Conservation (phyloP, 1,140 invertebrate species). For the Drosophila lacteicornis region DNA sequence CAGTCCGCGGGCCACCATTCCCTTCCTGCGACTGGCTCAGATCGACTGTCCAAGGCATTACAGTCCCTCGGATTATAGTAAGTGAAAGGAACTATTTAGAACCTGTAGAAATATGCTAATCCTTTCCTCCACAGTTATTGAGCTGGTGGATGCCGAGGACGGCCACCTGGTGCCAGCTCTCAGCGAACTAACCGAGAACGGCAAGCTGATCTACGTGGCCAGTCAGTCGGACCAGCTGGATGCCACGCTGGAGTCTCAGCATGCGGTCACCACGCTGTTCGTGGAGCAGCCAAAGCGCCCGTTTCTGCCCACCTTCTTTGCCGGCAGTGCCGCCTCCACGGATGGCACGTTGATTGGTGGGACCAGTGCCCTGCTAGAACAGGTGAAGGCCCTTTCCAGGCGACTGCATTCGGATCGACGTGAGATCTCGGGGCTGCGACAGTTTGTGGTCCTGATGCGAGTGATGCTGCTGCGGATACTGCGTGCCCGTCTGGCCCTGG, state of each 20-base stretch:
- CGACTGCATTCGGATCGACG: constrained; percentile 53
- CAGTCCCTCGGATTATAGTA: constrained; percentile 93
- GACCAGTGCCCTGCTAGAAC: constrained; percentile 63
- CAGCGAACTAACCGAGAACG: constrained; percentile 85
- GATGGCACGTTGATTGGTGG: constrained; percentile 75
- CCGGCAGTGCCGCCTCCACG: constrained; percentile 65
- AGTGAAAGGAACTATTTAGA: constrained; percentile 57
- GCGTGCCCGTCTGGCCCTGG: constrained; percentile 85
- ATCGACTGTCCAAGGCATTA: constrained; percentile 91
- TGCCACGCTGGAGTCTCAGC: constrained; percentile 45
- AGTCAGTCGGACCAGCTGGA: constrained; percentile 27
- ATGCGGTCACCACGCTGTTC: constrained; percentile 76
- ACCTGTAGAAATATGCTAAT: background rate
- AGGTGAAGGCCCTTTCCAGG: constrained; percentile 72
- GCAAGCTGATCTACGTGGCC: constrained; percentile 83
- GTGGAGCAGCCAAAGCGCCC: constrained; percentile 73
- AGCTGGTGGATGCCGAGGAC: constrained; percentile 84
- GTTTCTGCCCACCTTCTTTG: constrained; percentile 62
- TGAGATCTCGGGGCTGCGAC: constrained; percentile 68
- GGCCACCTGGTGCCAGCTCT: constrained; percentile 73
- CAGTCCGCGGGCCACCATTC: constrained; percentile 88
- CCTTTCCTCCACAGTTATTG: constrained; percentile 83
- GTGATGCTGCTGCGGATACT: constrained; percentile 80
- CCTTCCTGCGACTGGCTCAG: constrained; percentile 88
- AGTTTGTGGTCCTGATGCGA: constrained; percentile 74